These are phyloP conservation scores for Caenorhabditis sinica DNA, from an alignment of 2,888 invertebrate species.

Conservation along the genomic window DNA sequence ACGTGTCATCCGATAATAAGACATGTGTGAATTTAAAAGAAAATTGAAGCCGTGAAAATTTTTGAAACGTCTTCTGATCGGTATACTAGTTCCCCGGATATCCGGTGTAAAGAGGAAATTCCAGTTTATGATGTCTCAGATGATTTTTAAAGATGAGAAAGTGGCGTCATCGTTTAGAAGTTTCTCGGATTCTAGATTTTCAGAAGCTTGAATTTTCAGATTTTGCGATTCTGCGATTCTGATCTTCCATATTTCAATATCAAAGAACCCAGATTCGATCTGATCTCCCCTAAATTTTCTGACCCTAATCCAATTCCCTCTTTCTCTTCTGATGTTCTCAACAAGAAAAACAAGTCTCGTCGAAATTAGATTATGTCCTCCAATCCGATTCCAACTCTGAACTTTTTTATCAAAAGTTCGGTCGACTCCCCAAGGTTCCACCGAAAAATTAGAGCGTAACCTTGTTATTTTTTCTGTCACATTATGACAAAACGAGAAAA, in stretches of 20 bases:
- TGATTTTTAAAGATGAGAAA: no score
- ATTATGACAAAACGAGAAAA: neutral
- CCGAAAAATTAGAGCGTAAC: no score
- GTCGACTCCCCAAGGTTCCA: no score
- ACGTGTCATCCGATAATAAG: constrained; percentile 29
- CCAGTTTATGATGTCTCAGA: no score
- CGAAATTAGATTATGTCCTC: neutral
- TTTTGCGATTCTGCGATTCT: neutral
- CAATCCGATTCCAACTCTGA: neutral
- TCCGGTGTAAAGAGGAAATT: neutral
- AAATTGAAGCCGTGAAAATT: neutral
- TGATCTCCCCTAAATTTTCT: no score
- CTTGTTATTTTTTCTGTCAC: neutral
- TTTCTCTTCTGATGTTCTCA: neutral
- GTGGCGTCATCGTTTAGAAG: no score
- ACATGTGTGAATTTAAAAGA: no score
- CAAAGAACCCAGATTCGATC: no score
- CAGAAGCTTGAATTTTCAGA: neutral
- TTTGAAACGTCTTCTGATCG: neutral
- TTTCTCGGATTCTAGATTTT: no score
- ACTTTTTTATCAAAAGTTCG: neutral
- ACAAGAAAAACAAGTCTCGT: neutral
- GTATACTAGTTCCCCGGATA: neutral
- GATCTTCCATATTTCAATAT: no score
- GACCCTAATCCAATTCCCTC: neutral